These are phyloP conservation scores for Cloeon dipterum DNA, from an alignment of 2,888 invertebrate genomes.

Conservation along the genomic window DNA sequence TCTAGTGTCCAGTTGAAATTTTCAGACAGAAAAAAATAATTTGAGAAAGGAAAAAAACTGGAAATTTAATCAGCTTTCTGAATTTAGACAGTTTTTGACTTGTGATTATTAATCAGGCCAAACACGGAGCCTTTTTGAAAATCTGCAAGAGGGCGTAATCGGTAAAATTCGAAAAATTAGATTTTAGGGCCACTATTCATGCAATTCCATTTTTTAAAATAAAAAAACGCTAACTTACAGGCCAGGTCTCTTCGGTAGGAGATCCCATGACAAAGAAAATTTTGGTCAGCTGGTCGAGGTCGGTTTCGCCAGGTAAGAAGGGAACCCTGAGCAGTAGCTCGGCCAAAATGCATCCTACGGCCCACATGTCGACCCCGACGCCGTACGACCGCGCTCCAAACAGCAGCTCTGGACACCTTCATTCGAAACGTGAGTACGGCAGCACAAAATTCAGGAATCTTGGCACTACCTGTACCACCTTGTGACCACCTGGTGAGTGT, in stretches of 20 bases:
- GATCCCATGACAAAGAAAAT: slow-evolving; percentile 92
- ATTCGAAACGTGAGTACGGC: slow-evolving; percentile 7
- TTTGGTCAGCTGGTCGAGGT: slow-evolving; percentile 84
- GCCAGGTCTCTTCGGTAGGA: slow-evolving; percentile 82
- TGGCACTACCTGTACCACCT: slow-evolving; percentile 55
- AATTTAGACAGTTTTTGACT: too few relatives aligned
- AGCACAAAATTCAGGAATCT: neutral
- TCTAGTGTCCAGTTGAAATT: too few relatives aligned
- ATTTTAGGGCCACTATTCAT: neutral
- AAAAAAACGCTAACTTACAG: slow-evolving; percentile 26
- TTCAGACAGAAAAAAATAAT: too few relatives aligned
- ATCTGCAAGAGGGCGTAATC: too few relatives aligned
- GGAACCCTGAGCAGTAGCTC: slow-evolving; percentile 80
- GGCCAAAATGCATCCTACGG: slow-evolving; percentile 91
- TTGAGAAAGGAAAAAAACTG: too few relatives aligned
- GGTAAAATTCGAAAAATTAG: too few relatives aligned
- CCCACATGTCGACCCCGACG: slow-evolving; percentile 96
- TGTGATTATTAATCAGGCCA: too few relatives aligned
- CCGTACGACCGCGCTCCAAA: slow-evolving; percentile 92
- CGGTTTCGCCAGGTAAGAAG: slow-evolving; percentile 89
- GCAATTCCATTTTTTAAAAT: neutral
- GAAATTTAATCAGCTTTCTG: too few relatives aligned
- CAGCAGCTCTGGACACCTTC: slow-evolving; percentile 70
- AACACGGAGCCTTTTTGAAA: too few relatives aligned
- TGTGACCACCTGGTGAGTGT: slow-evolving; percentile 96